Evolutionary conservation across 2,888 invertebrate species (phyloP), one percentile per base, ranked within the genome.

Genomic region (Thymelicus lineola): DNA sequence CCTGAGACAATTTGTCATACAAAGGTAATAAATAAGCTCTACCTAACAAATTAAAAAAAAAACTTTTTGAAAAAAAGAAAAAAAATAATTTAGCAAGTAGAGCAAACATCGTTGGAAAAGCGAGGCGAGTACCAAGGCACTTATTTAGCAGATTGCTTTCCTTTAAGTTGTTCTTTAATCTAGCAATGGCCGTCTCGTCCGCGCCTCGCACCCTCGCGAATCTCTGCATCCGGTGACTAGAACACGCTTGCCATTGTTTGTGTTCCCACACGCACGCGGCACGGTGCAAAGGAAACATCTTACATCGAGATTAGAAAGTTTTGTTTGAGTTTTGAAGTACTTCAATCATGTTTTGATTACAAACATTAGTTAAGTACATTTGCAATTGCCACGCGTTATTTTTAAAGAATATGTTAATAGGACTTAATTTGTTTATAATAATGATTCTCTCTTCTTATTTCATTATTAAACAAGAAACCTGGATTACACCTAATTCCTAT

Each of bases 91-190:
- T 28, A 5, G 28, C 38, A 70, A 82, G 88, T 89, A 87, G 90
- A 92, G 92, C 84, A 85, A 57, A 76, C 64, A 76, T 58, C 82
- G 70, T 75, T 61, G 57, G 36, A 36, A 57, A 12, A 64, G 58
- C 78, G 75, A 75, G 72, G 50, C 74, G 67, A 74, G 76, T 73
- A 77, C 80, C 80, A 82, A 82, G 80, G 86, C 86, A 88, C 92
- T 92, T 93, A 92, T 94, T 93, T 93, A 92, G 91, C 91, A 93
- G 94, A 94, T 94, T 94, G 94, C 94, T 93, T 93, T 90, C 90
- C 90, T 92, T 91, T 91, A 92, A 93, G 93, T 91, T 91, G 88
- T 91, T 91, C 90, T 92, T 91, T 90, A 91, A 92, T 91, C 89
- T 88, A 86, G 88, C 86, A 79, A 88, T 87, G 85, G 86, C 80